A percentile compares a stretch with the other conserved stretches of the same genome.
phyloP scores from a whole-genome alignment of 2,113 vertebrate genomes.

The Rana temporaria region DNA sequence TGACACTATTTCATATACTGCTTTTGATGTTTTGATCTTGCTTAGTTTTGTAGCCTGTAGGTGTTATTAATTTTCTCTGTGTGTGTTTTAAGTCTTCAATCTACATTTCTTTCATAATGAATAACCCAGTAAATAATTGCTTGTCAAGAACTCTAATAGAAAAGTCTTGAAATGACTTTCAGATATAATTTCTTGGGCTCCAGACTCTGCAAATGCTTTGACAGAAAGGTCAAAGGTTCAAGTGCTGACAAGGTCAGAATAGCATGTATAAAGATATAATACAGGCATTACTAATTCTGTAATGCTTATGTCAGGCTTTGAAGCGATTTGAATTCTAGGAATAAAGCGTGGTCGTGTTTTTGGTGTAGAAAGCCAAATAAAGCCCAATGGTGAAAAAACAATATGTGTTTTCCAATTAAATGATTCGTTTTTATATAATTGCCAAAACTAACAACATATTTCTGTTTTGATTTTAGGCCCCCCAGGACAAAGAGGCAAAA shows the following conservation, averaged over 20 bases:
- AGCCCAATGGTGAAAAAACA: neutral
- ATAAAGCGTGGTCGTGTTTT: neutral
- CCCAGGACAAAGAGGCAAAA: slow-evolving; percentile 94
- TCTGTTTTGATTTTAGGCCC: slow-evolving; percentile 82
- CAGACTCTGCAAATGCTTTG: slow-evolving; percentile 7
- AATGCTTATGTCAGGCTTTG: neutral
- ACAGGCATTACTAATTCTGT: neutral
- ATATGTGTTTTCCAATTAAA: neutral
- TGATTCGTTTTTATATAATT: neutral
- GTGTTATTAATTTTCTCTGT: slow-evolving; percentile 23
- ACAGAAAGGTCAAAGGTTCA: slow-evolving; percentile 17
- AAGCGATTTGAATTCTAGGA: neutral
- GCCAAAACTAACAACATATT: neutral
- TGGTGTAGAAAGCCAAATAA: neutral
- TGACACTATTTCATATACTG: neutral
- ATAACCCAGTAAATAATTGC: slow-evolving; percentile 42
- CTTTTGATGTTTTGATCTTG: slow-evolving; percentile 2
- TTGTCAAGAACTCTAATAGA: slow-evolving; percentile 42
- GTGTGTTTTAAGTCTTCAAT: slow-evolving; percentile 13
- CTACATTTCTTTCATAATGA: slow-evolving; percentile 42
- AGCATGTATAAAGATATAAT: neutral
- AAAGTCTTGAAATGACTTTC: slow-evolving; percentile 9
- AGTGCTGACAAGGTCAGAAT: slow-evolving; percentile 32
- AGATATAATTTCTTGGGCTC: slow-evolving; percentile 39
- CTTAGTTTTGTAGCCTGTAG: neutral